Evolutionary conservation across 2,113 vertebrate species (phyloP).

Genomic region (Gasterosteus nipponicus): DNA sequence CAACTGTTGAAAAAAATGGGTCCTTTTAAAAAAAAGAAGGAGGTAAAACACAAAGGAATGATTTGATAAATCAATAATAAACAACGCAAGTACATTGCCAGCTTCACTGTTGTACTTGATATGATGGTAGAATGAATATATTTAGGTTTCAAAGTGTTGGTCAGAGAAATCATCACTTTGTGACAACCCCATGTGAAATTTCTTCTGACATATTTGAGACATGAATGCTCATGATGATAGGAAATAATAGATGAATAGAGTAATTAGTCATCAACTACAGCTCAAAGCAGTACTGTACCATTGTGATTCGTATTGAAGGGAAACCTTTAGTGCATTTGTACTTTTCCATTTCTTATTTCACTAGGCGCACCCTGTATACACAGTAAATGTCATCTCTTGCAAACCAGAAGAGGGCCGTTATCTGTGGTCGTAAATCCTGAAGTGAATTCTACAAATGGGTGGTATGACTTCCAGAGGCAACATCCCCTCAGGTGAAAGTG

Average conservation of each 20-base stretch:
- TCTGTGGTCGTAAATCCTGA: constrained; percentile 43
- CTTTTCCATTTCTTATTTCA: not conserved
- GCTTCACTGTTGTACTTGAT: not conserved
- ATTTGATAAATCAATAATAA: not conserved
- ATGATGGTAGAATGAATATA: not conserved
- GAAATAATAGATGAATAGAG: not conserved
- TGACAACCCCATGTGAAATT: not conserved
- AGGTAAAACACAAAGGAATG: not conserved
- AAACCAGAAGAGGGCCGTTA: constrained; percentile 35
- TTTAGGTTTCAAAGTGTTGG: not conserved
- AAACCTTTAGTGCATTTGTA: not conserved
- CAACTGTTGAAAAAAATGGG: not conserved
- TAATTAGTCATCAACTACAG: not conserved
- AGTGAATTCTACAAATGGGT: constrained; percentile 50
- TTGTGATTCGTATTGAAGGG: not conserved
- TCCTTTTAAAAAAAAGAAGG: not conserved
- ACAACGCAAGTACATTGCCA: not conserved
- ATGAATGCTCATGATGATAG: not conserved
- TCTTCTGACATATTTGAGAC: constrained; percentile 1
- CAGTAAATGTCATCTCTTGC: constrained; percentile 40
- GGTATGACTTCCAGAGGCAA: constrained; percentile 45
- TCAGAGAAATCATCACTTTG: not conserved
- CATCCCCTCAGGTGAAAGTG: constrained; percentile 52
- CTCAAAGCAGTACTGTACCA: not conserved
- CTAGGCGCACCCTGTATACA: not conserved